phyloP scores from a whole-genome alignment of 2,888 invertebrate genomes.

The Luperina testacea region DNA sequence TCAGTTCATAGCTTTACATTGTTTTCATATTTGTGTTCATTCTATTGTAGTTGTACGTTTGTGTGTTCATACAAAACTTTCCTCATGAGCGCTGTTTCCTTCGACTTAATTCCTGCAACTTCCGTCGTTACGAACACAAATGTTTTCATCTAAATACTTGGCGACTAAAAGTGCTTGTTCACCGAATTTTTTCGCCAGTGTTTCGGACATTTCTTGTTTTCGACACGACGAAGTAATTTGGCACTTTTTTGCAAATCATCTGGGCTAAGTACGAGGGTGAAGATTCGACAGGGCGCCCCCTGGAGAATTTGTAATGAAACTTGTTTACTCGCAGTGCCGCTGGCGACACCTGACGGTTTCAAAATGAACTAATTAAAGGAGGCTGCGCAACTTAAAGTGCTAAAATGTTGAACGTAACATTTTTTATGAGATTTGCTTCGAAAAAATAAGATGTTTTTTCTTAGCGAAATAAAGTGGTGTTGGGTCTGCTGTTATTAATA shows the following conservation, averaged over 20 bases:
- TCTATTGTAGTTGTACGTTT: constrained; percentile 20
- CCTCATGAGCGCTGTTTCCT: constrained; percentile 45
- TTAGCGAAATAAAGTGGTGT: constrained; percentile 39
- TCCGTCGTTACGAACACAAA: constrained; percentile 56
- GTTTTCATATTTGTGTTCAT: constrained; percentile 20
- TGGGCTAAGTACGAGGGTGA: constrained; percentile 50
- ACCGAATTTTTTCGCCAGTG: constrained; percentile 50
- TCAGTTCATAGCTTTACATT: constrained; percentile 8
- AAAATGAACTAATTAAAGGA: constrained; percentile 68
- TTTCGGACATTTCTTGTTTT: constrained; percentile 63
- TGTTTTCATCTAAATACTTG: constrained; percentile 64
- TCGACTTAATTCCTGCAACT: constrained; percentile 56
- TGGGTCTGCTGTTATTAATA: constrained; percentile 34
- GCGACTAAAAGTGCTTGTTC: constrained; percentile 57
- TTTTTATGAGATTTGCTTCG: constrained; percentile 58
- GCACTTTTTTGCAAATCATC: constrained; percentile 69
- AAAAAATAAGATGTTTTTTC: constrained; percentile 59
- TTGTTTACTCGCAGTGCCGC: constrained; percentile 62
- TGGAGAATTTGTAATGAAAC: constrained; percentile 64
- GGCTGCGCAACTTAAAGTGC: constrained; percentile 56
- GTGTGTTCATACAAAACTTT: constrained; percentile 42
- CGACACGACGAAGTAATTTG: constrained; percentile 68
- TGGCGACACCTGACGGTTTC: constrained; percentile 67
- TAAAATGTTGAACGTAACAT: constrained; percentile 53
- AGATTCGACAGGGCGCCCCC: constrained; percentile 60